phyloP scores from a whole-genome alignment of 2,113 vertebrate species.

The Pteronura brasiliensis region DNA sequence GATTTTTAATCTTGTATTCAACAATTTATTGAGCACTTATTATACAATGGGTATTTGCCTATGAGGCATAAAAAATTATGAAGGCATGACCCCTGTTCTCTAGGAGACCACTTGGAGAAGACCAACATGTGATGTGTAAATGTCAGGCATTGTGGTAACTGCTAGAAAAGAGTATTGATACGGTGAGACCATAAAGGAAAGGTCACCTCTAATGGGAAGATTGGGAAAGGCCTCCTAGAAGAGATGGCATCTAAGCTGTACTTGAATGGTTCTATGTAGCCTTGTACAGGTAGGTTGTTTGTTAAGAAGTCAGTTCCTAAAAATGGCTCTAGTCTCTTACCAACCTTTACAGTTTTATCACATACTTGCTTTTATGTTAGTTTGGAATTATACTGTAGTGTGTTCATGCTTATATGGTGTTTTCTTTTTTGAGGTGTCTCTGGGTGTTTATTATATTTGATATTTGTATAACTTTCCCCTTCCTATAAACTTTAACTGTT shows the following conservation, averaged over 20 bases:
- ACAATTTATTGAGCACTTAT: neutral
- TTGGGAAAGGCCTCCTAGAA: neutral
- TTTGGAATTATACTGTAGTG: neutral
- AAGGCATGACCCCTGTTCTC: neutral
- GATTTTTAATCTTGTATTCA: neutral
- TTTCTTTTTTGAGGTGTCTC: neutral
- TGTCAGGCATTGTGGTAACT: neutral
- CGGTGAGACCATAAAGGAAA: neutral
- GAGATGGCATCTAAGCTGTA: neutral
- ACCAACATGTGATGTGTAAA: neutral
- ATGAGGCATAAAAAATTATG: neutral
- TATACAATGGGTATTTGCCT: neutral
- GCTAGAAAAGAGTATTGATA: neutral
- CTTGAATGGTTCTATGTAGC: neutral
- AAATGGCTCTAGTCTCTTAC: neutral
- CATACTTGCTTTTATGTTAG: neutral
- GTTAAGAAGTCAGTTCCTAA: neutral
- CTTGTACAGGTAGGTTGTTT: neutral
- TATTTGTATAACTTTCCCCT: conserved; percentile 4
- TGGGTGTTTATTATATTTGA: conserved; percentile 12
- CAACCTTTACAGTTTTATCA: neutral
- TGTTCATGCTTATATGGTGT: neutral
- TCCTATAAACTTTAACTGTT: neutral
- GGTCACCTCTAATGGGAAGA: neutral
- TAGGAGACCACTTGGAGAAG: neutral